phyloP scores from a whole-genome alignment of 1,140 invertebrate genomes.

The Amyelois transitella region DNA sequence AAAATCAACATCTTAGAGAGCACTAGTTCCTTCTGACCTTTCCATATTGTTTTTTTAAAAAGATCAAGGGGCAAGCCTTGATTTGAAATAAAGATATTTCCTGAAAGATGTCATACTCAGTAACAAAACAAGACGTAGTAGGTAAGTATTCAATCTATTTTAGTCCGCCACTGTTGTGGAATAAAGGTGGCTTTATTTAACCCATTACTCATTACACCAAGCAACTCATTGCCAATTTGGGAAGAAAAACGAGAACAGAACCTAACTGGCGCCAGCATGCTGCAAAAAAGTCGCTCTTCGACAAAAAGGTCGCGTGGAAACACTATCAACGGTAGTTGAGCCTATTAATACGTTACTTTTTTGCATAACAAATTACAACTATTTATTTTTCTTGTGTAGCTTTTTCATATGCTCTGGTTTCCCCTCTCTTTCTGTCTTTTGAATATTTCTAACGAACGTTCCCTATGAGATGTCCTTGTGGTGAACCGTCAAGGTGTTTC shows the following conservation, averaged over 20 bases:
- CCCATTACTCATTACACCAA: constrained; percentile 59
- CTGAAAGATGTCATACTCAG: no score
- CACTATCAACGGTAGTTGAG: background rate
- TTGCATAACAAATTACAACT: constrained; percentile 5
- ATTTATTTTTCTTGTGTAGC: background rate
- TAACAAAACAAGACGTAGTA: no score
- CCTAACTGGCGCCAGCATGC: constrained; percentile 44
- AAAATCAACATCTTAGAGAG: no score
- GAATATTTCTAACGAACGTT: no score
- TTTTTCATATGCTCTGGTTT: no score
- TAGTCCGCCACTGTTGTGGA: background rate
- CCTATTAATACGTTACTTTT: constrained; percentile 16
- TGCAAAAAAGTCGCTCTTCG: background rate
- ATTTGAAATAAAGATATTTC: no score
- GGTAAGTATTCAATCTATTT: background rate
- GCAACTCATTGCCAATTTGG: constrained; percentile 41
- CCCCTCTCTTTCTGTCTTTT: no score
- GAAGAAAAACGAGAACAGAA: constrained; percentile 40
- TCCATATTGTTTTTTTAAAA: no score
- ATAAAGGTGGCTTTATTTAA: constrained; percentile 30
- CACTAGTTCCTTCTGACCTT: no score
- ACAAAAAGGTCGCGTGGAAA: background rate
- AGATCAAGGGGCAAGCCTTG: no score
- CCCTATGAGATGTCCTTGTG: no score
- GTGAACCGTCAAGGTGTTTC: no score